phyloP scores from a whole-genome alignment of 1,140 invertebrate genomes.

The Ips typographus region DNA sequence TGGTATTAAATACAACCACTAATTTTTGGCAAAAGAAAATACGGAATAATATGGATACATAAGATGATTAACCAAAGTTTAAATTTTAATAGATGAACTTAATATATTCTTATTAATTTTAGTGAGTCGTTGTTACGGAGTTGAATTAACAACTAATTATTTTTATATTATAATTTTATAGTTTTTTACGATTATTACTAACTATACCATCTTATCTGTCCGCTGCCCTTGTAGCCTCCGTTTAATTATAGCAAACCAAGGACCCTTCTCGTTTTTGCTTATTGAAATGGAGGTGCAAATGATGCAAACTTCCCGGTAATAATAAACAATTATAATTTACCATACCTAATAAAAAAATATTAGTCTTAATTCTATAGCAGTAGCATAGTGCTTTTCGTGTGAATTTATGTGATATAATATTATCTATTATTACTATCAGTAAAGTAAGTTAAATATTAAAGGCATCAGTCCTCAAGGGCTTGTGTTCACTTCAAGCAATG shows the following conservation, averaged over 20 bases:
- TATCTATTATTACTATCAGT: constrained; percentile 47
- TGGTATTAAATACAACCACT: constrained; percentile 9
- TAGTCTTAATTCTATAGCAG: constrained; percentile 23
- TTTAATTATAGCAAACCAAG: too few species aligned
- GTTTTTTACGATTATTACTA: constrained; percentile 43
- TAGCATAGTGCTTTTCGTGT: constrained; percentile 55
- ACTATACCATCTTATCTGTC: constrained; percentile 2
- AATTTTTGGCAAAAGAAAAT: not conserved
- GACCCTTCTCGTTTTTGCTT: too few species aligned
- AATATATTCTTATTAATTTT: constrained; percentile 44
- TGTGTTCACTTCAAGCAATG: too few species aligned
- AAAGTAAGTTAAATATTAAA: constrained; percentile 38
- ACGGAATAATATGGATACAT: constrained; percentile 38
- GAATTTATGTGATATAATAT: constrained; percentile 54
- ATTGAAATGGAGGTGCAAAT: too few species aligned
- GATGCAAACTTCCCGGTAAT: too few species aligned
- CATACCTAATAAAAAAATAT: too few species aligned
- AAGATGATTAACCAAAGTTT: constrained; percentile 49
- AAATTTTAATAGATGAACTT: constrained; percentile 42
- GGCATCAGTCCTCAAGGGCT: too few species aligned
- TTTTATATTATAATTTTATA: constrained; percentile 51
- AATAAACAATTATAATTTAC: too few species aligned
- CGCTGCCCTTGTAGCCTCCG: not conserved
- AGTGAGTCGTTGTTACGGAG: constrained; percentile 21
- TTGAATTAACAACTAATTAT: constrained; percentile 45